Base-by-base conservation (phyloP, 2,113 vertebrate species). In the Seriola rivoliana region DNA sequence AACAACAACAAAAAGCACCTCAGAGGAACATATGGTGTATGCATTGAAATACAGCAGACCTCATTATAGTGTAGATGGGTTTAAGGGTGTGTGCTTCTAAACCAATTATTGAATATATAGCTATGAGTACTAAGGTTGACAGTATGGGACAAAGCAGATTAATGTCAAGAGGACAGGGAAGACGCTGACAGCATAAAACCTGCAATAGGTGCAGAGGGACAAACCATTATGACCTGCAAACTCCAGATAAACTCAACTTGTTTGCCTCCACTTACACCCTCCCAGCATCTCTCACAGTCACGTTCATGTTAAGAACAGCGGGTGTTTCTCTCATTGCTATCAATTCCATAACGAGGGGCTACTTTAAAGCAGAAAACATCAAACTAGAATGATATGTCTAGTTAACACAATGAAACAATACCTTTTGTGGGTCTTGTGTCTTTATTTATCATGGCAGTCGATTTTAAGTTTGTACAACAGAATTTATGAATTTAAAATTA, bases 71-170 rank as follows among this genome's bases (percentile, higher is more conserved):
- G 73, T 80, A 81, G 88, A 83, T 83, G 54, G 78, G 86, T 82
- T 78, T 85, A 86, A 80, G 89, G 57, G 71, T 87, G 82, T 89
- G 85, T 72, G 68, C 86, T 82, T 86, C 16, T 86, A 87, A 91
- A 89, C 25, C 78, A 90, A 88, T 92, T 92, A 87, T 90, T 89
- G 84, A 90, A 91, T 87, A 85, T 88, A 75, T 76, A 64, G 70
- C 77, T 73, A 81, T 46, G 46, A 81, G 85, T 87, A 79, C 78
- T 76, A 71, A 75, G 77, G 79, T 62, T 89, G 88, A 91, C 78
- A 73, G 73, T 62, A 52, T 82, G 86, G 81, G 82, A 87, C 44
- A 80, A 2, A 89, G 79, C 66, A 87, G 84, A 86, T 91, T 85
- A 90, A 78, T 86, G 80, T 82, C 81, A 83, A 66, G 59, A 87